Percentiles rank a stretch among this genome's conserved stretches.
phyloP scores from a whole-genome alignment of 92 coral and sea anemone species.

The Phenganax stokvisi region DNA sequence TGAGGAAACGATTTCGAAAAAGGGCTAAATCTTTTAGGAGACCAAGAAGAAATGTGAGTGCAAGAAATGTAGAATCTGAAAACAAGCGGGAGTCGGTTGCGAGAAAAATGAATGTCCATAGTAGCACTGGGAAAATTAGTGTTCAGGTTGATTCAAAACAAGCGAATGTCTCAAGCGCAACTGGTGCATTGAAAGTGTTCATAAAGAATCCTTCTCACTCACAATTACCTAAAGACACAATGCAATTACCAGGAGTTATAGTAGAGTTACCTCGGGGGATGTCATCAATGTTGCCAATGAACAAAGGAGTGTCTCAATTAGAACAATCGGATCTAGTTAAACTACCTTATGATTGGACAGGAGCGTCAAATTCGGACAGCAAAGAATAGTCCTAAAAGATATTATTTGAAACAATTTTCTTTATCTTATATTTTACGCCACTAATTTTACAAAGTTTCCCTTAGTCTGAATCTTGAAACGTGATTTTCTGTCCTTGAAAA shows the following conservation, averaged over 20 bases:
- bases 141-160: constrained; percentile 70
- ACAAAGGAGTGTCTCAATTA: background rate
- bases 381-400: background rate
- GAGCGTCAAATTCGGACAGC: background rate
- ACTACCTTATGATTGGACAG: constrained; percentile 10
- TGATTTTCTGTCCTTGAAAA: constrained; percentile 79
- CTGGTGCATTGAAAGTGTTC: constrained; percentile 71
- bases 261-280: constrained; percentile 2
- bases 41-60: background rate
- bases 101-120: constrained; percentile 52
- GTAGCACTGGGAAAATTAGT: constrained; percentile 78
- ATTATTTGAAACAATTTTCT: background rate
- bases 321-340: background rate
- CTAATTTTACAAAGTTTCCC: background rate
- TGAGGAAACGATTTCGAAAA: background rate
- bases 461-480: constrained; percentile 56
- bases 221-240: background rate
- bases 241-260: constrained; percentile 4
- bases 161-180: constrained; percentile 66
- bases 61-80: background rate
- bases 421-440: background rate
- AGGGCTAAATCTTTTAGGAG: background rate
- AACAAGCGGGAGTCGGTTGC: background rate
- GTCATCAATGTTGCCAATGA: background rate
- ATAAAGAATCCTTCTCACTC: constrained; percentile 48